Evolutionary conservation across 2,888 invertebrate genomes (phyloP).

Genomic region (Coronaproctus castanopsis): DNA sequence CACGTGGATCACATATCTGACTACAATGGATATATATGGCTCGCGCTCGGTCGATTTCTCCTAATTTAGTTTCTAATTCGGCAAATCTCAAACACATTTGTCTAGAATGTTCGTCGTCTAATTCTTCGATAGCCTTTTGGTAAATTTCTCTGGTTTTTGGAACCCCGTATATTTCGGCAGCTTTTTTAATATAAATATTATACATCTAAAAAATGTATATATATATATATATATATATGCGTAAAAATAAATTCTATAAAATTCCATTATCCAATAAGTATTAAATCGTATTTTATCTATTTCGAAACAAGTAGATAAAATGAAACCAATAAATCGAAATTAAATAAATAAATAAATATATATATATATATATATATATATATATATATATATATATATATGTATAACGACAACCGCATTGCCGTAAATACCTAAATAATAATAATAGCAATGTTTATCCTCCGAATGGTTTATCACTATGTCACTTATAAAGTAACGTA

Average conservation of each 20-base stretch:
- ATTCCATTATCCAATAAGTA: too few species aligned
- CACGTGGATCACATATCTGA: slow-evolving; percentile 96
- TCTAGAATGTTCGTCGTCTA: slow-evolving; percentile 73
- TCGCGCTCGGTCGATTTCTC: slow-evolving; percentile 91
- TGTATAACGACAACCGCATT: too few species aligned
- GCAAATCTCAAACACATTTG: slow-evolving; percentile 94
- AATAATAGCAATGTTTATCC: too few species aligned
- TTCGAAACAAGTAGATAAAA: too few species aligned
- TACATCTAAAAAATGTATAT: slow-evolving; percentile 42
- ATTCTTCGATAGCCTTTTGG: slow-evolving; percentile 86
- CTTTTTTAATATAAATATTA: slow-evolving; percentile 95
- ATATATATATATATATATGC: too few species aligned
- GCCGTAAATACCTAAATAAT: too few species aligned
- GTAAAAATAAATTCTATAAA: too few species aligned
- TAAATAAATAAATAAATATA: too few species aligned
- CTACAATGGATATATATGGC: slow-evolving; percentile 96
- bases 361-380: too few species aligned
- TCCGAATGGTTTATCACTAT: too few species aligned
- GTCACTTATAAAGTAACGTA: too few species aligned
- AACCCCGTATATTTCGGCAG: slow-evolving; percentile 92
- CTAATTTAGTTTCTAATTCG: slow-evolving; percentile 93
- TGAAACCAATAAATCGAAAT: neutral
- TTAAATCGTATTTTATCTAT: neutral
- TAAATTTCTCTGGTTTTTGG: slow-evolving; percentile 94
- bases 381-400: too few species aligned